A percentile compares a stretch with the other conserved stretches of the same genome.
Evolutionary conservation across 2,888 invertebrate species (phyloP).

Genomic region (Eupelmus urozonus): DNA sequence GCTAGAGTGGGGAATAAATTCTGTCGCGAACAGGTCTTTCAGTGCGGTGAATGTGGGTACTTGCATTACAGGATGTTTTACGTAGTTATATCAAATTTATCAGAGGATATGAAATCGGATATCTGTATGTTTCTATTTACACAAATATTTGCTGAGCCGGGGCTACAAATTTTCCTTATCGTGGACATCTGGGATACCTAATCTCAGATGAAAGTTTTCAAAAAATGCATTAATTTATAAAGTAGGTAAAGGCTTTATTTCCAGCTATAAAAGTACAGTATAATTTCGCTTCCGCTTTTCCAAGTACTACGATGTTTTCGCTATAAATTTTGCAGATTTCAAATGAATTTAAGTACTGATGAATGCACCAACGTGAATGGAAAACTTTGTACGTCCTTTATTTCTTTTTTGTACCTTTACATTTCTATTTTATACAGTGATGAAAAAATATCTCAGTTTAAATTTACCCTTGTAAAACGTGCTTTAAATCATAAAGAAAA

Average conservation of each 20-base stretch:
- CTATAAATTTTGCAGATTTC: no score
- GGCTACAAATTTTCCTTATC: slow-evolving; percentile 34
- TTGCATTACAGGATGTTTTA: not conserved
- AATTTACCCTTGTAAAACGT: no score
- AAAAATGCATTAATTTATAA: slow-evolving; percentile 19
- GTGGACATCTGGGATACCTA: slow-evolving; percentile 20
- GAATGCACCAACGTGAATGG: no score
- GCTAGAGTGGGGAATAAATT: no score
- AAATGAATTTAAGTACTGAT: no score
- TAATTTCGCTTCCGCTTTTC: not conserved
- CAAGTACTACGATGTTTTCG: not conserved
- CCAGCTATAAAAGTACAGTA: not conserved
- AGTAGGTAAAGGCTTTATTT: not conserved
- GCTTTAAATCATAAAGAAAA: no score
- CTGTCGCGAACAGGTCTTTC: no score
- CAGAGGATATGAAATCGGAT: slow-evolving; percentile 16
- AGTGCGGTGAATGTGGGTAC: no score
- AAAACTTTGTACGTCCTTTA: no score
- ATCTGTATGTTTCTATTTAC: not conserved
- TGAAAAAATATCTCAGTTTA: no score
- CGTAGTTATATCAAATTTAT: slow-evolving; percentile 6
- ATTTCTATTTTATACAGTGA: no score
- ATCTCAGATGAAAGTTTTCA: not conserved
- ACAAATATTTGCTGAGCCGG: slow-evolving; percentile 3
- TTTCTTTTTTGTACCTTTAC: no score